A percentile compares a stretch with the other conserved stretches of the same genome.
phyloP scores from a whole-genome alignment of 2,888 invertebrate species.

The Hanleya hanleyi region DNA sequence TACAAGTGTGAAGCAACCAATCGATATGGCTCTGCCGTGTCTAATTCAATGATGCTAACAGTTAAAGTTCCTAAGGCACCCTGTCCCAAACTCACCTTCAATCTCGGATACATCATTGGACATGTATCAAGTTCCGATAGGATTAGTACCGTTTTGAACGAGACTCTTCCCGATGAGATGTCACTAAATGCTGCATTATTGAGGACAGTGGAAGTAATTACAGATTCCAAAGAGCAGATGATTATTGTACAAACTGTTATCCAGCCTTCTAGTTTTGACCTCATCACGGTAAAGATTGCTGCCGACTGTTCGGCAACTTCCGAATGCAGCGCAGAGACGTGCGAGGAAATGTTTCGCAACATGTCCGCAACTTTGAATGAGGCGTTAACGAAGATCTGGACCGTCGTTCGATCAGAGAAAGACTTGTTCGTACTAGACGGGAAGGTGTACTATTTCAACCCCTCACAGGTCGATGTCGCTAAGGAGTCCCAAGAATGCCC shows the following conservation, averaged over 20 bases:
- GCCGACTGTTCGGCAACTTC: not conserved
- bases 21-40: not conserved
- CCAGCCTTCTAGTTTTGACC: not conserved
- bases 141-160: not conserved
- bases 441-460: not conserved
- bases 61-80: not conserved
- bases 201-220: not conserved
- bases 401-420: not conserved
- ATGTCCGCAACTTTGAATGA: not conserved
- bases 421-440: not conserved
- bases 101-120: not conserved
- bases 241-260: not conserved
- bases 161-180: not conserved
- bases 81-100: not conserved
- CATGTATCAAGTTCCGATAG: not conserved
- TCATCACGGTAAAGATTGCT: not conserved
- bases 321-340: not conserved
- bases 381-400: not conserved
- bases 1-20: slow-evolving; percentile 4
- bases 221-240: not conserved
- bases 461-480: not conserved
- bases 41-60: not conserved
- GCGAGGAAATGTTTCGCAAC: not conserved
- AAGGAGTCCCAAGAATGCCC: not conserved
- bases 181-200: not conserved